phyloP scores from a whole-genome alignment of 2,888 invertebrate genomes.

The Callimorpha dominula region DNA sequence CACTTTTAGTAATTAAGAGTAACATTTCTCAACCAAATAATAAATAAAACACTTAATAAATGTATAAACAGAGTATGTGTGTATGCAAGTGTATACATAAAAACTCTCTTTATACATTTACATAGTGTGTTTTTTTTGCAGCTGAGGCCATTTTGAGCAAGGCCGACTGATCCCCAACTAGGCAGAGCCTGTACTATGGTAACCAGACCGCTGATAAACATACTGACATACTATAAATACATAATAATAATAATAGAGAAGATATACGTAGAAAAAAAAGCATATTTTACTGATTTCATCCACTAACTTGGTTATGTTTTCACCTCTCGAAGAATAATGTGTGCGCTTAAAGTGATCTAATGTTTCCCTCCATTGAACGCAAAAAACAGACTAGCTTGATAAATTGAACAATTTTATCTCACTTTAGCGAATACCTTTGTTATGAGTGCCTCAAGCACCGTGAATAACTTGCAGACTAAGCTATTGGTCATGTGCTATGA shows the following conservation, averaged over 20 bases:
- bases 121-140: no score
- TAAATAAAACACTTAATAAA: no score
- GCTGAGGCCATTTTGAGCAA: no score
- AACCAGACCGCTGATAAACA: no score
- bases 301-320: conserved; percentile 32
- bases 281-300: conserved; percentile 8
- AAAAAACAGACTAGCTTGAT: conserved; percentile 51
- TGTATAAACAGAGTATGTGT: no score
- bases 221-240: no score
- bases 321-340: conserved; percentile 42
- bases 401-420: conserved; percentile 54
- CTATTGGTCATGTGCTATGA: conserved; percentile 29
- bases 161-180: no score
- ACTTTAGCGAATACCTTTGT: conserved; percentile 34
- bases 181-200: no score
- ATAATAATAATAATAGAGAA: background rate
- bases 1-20: no score
- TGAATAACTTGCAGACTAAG: conserved; percentile 38
- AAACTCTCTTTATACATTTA: no score
- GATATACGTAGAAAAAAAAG: background rate
- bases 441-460: conserved; percentile 29
- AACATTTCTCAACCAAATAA: no score
- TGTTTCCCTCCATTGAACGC: conserved; percentile 48
- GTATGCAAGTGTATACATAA: no score
- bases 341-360: conserved; percentile 50